A percentile compares a stretch with the other conserved stretches of the same genome.
phyloP scores from a whole-genome alignment of 1,140 invertebrate genomes.

The Fopius arisanus region DNA sequence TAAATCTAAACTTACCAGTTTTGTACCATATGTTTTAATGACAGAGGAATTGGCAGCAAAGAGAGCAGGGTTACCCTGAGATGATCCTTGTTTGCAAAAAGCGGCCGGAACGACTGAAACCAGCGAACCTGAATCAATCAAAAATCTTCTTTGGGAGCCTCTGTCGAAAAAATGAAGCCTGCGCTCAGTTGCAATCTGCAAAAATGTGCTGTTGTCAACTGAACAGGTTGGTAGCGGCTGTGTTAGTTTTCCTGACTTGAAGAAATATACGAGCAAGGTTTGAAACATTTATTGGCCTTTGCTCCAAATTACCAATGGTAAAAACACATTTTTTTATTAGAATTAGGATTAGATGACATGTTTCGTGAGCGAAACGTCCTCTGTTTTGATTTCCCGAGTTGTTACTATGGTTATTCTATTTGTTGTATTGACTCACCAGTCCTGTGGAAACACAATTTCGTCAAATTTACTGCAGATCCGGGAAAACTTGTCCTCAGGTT shows the following conservation, averaged over 20 bases:
- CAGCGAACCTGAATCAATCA: slow-evolving; percentile 11
- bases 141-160: background rate
- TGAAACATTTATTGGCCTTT: slow-evolving; percentile 36
- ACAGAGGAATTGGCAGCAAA: slow-evolving; percentile 25
- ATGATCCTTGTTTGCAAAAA: background rate
- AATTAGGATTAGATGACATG: background rate
- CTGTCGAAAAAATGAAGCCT: background rate
- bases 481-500: slow-evolving; percentile 17
- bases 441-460: slow-evolving; percentile 32
- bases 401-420: background rate
- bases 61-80: background rate
- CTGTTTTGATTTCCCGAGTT: background rate
- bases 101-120: slow-evolving; percentile 1
- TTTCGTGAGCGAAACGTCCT: background rate
- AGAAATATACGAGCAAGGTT: slow-evolving; percentile 30
- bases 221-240: background rate
- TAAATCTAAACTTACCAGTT: slow-evolving; percentile 12
- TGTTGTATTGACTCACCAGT: background rate
- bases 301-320: slow-evolving; percentile 32
- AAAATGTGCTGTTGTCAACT: background rate
- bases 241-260: background rate
- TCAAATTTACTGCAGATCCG: slow-evolving; percentile 14
- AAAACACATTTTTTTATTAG: slow-evolving; percentile 20
- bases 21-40: slow-evolving; percentile 23
- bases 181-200: background rate